Evolutionary conservation across 2,113 vertebrate species (phyloP), one percentile per base, ranked within the genome.

Genomic region (Chlamydotis undulata): DNA sequence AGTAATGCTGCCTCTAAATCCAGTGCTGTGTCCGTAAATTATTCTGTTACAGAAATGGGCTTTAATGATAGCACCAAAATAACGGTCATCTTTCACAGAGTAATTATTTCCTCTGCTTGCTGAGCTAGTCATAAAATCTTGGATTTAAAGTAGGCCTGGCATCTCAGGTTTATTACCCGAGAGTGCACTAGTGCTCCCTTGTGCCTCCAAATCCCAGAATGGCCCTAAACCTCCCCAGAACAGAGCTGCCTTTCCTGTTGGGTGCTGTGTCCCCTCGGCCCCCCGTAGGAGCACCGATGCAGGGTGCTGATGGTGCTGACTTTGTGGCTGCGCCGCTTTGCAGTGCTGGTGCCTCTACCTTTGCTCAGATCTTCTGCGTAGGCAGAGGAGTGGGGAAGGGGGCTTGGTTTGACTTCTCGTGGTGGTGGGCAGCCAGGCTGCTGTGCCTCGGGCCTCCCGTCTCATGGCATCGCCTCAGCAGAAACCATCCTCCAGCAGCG

Each of bases 211-310:
- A 61, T 60, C 18, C 12, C 41, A 47, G 37, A 61, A 15, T 3
- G 37, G 21, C 35, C 59, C 24, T 43, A 33, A 43, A 18, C 12
- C n/a, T 24, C 50, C 55, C 43, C 15, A 21, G 23, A 35, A 65
- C 6, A 4, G 74, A 68, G 69, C n/a, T 37, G n/a, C 28, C 11
- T 33, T 43, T 41, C 50, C 56, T 41, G 29, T 24, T 17, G 55
- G 16, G 22, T n/a, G 31, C 79, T 43, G 55, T 21, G 4, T 43
- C 56, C 3, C 21, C 47, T 29, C 16, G 7, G 59, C 14, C 21
- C 39, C 5, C 37, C 4, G 3, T 4, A 12, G 31, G 23, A 60
- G 23, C 12, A 6, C 28, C 2, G 10, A 6, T 6, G 7, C 3
- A 3, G 28, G 41, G 41, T 41, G 41, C 41, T 41, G 41, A 41